Conservation (phyloP, 2,888 invertebrate genomes). For the Corbicula japonica region DNA sequence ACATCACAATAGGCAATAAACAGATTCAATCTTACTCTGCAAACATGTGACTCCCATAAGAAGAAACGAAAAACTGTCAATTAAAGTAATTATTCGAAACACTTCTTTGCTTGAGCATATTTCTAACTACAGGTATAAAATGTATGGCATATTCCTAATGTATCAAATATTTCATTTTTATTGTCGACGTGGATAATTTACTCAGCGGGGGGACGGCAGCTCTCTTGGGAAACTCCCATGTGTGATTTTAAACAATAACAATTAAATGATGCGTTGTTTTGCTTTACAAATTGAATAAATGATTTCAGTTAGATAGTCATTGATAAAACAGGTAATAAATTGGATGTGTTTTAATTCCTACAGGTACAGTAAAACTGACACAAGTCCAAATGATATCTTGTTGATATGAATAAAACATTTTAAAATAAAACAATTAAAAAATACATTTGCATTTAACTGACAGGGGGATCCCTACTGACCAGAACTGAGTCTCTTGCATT, state of each 20-base stretch:
- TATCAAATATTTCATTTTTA: slow-evolving; percentile 27
- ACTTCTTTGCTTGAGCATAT: neutral
- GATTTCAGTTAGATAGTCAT: neutral
- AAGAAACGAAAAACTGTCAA: neutral
- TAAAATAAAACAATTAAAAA: no score
- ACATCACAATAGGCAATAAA: no score
- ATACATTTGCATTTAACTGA: no score
- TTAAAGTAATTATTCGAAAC: slow-evolving; percentile 16
- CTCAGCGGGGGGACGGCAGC: slow-evolving; percentile 14
- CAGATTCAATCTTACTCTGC: no score
- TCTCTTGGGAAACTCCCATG: slow-evolving; percentile 10
- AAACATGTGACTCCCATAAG: no score
- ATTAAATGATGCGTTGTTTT: slow-evolving; percentile 13
- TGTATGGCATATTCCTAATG: neutral
- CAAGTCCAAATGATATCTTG: no score
- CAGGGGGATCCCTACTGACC: no score
- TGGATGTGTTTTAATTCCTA: no score
- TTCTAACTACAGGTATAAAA: slow-evolving; percentile 28
- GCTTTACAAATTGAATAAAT: slow-evolving; percentile 19
- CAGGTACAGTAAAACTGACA: no score
- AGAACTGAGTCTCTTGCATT: no score
- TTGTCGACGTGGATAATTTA: slow-evolving; percentile 2
- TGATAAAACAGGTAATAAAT: no score
- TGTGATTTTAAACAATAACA: slow-evolving; percentile 19
- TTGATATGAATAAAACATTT: no score